These are phyloP conservation scores for Patella caerulea DNA, from an alignment of 2,888 invertebrate species.

Conservation along the genomic window DNA sequence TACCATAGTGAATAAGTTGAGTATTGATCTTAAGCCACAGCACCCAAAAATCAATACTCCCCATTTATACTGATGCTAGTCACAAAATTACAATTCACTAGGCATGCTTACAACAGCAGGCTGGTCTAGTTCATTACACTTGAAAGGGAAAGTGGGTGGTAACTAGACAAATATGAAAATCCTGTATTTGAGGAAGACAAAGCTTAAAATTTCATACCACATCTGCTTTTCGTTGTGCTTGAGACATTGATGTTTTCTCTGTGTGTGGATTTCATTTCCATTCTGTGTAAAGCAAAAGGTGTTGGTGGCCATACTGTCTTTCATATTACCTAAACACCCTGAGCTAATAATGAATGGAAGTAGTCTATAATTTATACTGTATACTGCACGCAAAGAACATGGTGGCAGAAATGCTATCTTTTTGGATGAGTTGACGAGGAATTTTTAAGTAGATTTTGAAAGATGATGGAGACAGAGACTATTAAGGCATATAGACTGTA, in stretches of 20 bases:
- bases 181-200: background rate
- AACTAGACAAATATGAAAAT: background rate
- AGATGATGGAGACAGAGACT: slow-evolving; percentile 61
- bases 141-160: background rate
- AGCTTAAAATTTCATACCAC: background rate
- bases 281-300: too few species aligned
- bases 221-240: background rate
- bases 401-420: background rate
- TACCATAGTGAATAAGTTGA: slow-evolving; percentile 7
- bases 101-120: slow-evolving; percentile 13
- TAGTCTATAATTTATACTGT: slow-evolving; percentile 3
- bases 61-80: slow-evolving; percentile 7
- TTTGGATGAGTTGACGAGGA: background rate
- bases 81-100: slow-evolving; percentile 2
- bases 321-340: background rate
- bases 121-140: background rate
- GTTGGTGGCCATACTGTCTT: too few species aligned
- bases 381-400: background rate
- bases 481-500: slow-evolving; percentile 62
- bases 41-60: slow-evolving; percentile 7
- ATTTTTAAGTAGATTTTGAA: background rate
- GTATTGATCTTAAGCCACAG: background rate
- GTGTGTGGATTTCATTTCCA: too few species aligned
- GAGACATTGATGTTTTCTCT: too few species aligned
- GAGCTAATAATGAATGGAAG: background rate